Conservation (phyloP, 2,797 vertebrate genomes). For the Eospalax fontanierii region DNA sequence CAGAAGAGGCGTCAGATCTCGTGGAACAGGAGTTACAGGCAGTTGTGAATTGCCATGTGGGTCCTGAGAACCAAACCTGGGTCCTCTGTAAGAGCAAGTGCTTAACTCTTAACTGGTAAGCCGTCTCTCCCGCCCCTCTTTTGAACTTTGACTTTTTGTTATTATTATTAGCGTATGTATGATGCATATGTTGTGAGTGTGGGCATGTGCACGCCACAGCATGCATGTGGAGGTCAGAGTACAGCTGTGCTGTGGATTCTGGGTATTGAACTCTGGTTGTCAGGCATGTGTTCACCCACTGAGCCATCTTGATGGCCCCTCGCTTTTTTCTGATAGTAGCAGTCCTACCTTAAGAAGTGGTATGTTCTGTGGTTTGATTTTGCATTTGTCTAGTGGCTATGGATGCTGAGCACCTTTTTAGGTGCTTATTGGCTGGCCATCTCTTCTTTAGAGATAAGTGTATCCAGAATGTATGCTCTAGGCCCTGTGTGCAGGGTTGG, state of each 20-base stretch:
- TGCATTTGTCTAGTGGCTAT: background rate
- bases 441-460: background rate
- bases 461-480: background rate
- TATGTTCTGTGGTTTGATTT: background rate
- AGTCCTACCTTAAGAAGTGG: background rate
- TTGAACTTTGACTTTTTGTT: too few species aligned
- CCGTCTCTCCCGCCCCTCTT: too few species aligned
- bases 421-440: background rate
- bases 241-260: background rate
- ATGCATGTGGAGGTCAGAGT: background rate
- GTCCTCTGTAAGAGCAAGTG: too few species aligned
- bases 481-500: background rate
- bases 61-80: too few species aligned
- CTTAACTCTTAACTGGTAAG: too few species aligned
- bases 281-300: background rate
- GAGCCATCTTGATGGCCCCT: background rate
- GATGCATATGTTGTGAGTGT: background rate
- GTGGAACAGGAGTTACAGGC: too few species aligned
- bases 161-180: too few species aligned
- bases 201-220: too few species aligned
- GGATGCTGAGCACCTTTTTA: background rate
- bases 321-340: background rate
- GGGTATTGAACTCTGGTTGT: background rate
- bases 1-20: too few species aligned
- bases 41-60: too few species aligned